Base-by-base conservation (phyloP, 2,888 invertebrate genomes). In the Frankliniella fusca region DNA sequence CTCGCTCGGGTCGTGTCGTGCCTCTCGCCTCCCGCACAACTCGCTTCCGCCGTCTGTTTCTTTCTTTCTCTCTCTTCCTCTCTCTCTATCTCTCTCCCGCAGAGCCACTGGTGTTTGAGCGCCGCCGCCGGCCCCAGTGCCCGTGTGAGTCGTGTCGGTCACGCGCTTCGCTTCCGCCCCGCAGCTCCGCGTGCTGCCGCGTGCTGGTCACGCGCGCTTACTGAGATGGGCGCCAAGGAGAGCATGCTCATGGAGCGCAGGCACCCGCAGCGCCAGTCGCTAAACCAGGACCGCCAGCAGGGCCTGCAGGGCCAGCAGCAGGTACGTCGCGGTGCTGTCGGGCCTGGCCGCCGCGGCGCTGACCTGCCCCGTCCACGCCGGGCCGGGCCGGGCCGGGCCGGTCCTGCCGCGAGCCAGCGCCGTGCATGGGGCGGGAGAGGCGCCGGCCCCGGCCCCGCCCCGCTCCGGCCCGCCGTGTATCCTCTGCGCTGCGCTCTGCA, bases 211-310 rank as follows among this genome's bases (percentile, higher is more conserved):
- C 15, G 15, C 18, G 15, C 54, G 61, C n/a, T 61, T 61, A 61
- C n/a, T n/a, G 70, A 70, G 23, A 70, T 70, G 70, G 70, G 70
- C 70, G 70, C 70, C 70, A 70, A 70, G 70, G 70, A 70, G 70
- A 70, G 70, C 70, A 70, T 70, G 70, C 23, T 70, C 23, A 70
- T 70, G 70, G 70, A 70, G 70, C 70, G 70, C 70, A 70, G 70
- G 70, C 70, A 70, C 70, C 70, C 70, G 23, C 70, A 70, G 70
- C 70, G 70, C 23, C 70, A 70, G 70, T 70, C 70, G 23, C 70
- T 70, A 23, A 70, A 70, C 70, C 70, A 70, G 23, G 70, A 70
- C 70, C 70, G 70, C 70, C 70, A 70, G 70, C 38, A 38, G 38
- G 38, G 38, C 38, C 38, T 38, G 38, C 38, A 38, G 38, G 38